phyloP scores from a whole-genome alignment of 1,140 invertebrate species.

The Cotesia chilonis region DNA sequence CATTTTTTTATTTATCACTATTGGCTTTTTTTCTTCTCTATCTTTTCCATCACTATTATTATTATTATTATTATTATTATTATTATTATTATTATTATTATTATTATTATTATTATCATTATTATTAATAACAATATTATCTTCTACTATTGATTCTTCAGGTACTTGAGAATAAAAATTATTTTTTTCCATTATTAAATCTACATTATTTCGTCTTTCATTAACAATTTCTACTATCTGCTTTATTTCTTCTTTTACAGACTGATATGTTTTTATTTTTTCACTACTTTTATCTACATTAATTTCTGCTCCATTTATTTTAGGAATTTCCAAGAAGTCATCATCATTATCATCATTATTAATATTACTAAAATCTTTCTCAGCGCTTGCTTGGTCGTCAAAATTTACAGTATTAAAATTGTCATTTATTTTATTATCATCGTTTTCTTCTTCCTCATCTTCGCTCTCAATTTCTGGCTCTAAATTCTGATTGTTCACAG shows the following conservation, averaged over 20 bases:
- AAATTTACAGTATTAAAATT: neutral
- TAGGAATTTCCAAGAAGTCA: neutral
- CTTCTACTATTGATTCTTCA: neutral
- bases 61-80: too few relatives aligned
- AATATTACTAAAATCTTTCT: neutral
- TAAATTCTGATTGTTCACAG: too few relatives aligned
- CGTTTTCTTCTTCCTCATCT: neutral
- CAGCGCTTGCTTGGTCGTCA: neutral
- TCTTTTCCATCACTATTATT: conserved; percentile 20
- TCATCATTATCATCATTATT: neutral
- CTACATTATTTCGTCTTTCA: conserved; percentile 16
- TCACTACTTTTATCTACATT: conserved; percentile 26
- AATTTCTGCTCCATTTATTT: neutral
- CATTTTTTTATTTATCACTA: conserved; percentile 25
- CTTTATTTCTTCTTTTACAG: conserved; percentile 53
- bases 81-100: neutral
- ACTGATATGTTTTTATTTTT: neutral
- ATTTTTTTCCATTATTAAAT: conserved; percentile 37
- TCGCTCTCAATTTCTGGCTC: neutral
- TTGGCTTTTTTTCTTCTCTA: conserved; percentile 21
- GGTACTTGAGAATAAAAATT: conserved; percentile 36
- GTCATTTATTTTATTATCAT: neutral
- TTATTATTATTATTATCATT: neutral
- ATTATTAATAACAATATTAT: neutral
- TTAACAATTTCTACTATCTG: conserved; percentile 39